Percentiles rank a stretch among this genome's conserved stretches.
Conservation (phyloP, 2,888 invertebrate genomes). For the Ormyrus pomaceus region DNA sequence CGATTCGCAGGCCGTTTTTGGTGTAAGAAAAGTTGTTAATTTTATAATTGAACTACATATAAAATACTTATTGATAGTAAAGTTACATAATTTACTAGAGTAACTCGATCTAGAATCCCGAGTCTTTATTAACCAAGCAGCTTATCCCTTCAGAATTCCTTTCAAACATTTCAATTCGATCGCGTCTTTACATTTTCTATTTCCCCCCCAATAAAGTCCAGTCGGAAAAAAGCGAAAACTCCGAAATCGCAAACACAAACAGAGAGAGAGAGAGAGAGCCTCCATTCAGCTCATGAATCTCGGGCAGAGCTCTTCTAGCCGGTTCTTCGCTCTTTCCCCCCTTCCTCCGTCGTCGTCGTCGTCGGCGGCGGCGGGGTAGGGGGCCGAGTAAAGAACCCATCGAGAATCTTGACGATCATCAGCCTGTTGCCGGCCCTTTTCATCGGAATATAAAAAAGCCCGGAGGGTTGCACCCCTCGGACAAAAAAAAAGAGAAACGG, state of each 20-base stretch:
- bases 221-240: background rate
- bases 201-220: background rate
- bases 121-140: no score
- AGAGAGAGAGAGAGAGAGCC: background rate
- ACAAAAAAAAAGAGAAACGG: background rate
- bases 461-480: constrained; percentile 68
- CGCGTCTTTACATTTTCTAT: no score
- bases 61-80: no score
- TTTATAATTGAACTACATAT: no score
- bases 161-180: no score
- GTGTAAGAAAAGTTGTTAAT: no score
- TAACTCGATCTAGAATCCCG: no score
- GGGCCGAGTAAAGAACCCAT: constrained; percentile 43
- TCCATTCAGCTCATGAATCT: constrained; percentile 35
- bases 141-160: no score
- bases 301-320: constrained; percentile 18
- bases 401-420: constrained; percentile 70
- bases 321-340: constrained; percentile 3
- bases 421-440: constrained; percentile 72
- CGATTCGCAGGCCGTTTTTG: no score
- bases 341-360: background rate
- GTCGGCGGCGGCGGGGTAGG: background rate
- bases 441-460: constrained; percentile 66
- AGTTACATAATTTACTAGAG: no score
- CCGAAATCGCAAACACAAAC: background rate